Conservation (phyloP, 2,113 vertebrate species). For the Serilophus lunatus region DNA sequence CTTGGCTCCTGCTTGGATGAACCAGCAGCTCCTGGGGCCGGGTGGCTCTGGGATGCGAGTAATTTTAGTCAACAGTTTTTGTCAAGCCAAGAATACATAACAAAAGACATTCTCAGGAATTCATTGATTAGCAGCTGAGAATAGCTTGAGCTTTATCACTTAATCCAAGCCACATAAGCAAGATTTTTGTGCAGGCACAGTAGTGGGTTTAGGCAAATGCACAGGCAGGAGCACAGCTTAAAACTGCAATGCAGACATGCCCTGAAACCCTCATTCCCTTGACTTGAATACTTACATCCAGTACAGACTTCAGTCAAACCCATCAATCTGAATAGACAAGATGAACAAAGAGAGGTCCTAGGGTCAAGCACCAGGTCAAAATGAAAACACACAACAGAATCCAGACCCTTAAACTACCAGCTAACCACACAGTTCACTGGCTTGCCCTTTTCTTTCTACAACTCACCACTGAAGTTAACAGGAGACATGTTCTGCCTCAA, state of each 20-base stretch:
- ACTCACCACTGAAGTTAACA: not conserved
- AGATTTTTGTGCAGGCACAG: not conserved
- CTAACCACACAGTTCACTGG: not conserved
- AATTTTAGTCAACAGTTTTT: not conserved
- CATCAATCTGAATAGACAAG: not conserved
- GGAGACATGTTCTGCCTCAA: not conserved
- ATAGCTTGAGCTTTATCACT: not conserved
- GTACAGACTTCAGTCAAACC: not conserved
- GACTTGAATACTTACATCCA: not conserved
- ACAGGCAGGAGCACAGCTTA: not conserved
- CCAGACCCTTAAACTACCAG: not conserved
- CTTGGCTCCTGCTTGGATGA: not conserved
- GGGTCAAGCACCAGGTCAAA: not conserved
- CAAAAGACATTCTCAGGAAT: constrained; percentile 25
- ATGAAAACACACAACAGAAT: not conserved
- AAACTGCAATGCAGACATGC: not conserved
- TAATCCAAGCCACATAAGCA: not conserved
- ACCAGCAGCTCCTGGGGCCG: not conserved
- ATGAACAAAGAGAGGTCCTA: not conserved
- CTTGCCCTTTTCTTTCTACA: not conserved
- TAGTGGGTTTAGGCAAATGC: not conserved
- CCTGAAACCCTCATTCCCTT: not conserved
- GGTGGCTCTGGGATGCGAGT: not conserved
- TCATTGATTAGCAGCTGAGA: not conserved
- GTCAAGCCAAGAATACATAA: not conserved